Evolutionary conservation across 2,113 vertebrate genomes (phyloP).

Genomic region (Crotophaga sulcirostris): DNA sequence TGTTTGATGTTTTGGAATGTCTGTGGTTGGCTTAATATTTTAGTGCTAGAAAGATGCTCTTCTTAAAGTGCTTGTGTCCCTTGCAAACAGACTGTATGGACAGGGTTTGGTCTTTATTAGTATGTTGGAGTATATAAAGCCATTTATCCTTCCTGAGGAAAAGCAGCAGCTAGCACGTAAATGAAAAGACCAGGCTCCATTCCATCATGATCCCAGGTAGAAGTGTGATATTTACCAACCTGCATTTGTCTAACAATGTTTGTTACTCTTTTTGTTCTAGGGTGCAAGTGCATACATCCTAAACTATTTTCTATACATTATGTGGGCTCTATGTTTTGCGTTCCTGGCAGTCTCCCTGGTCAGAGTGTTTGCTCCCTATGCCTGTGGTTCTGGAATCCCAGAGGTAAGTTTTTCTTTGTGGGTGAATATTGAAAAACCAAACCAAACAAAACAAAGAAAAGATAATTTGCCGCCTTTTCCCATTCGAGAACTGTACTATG

Average conservation of each 20-base stretch:
- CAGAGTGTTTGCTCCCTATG: conserved; percentile 95
- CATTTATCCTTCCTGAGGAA: neutral
- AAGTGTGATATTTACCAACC: neutral
- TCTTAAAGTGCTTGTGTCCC: neutral
- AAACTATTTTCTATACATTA: conserved; percentile 94
- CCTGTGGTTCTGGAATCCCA: conserved; percentile 96
- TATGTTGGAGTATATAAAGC: neutral
- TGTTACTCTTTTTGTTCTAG: conserved; percentile 75
- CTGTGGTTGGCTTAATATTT: neutral
- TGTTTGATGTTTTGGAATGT: neutral
- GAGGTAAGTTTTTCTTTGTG: conserved; percentile 81
- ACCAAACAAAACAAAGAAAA: neutral
- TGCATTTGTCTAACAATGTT: neutral
- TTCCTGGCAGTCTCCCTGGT: conserved; percentile 97
- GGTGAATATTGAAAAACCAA: neutral
- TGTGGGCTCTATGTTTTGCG: conserved; percentile 93
- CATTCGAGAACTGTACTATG: neutral
- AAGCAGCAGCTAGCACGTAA: neutral
- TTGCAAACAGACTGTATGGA: neutral
- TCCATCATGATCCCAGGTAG: neutral
- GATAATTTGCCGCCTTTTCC: neutral
- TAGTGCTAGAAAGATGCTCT: neutral
- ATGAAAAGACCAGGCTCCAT: neutral
- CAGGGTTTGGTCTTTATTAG: neutral
- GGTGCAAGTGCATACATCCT: conserved; percentile 92